Evolutionary conservation across 2,113 vertebrate genomes (phyloP).

Genomic region (Entosphenus tridentatus): DNA sequence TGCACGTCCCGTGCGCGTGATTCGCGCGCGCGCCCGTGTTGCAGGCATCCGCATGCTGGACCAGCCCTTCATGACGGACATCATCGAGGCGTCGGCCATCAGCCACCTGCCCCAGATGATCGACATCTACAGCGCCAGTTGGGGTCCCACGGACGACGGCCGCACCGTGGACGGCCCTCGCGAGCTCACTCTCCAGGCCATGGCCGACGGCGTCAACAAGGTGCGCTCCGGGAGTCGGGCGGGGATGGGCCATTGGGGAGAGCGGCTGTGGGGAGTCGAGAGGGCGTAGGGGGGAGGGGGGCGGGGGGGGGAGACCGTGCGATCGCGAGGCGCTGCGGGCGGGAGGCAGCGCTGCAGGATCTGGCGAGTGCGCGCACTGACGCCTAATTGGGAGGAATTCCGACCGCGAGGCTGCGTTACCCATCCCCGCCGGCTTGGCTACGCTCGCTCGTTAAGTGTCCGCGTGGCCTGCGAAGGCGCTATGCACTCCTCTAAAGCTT

Average conservation of each 20-base stretch:
- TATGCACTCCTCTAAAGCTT: no score
- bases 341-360: no score
- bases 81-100: slow-evolving; percentile 95
- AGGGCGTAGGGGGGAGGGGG: no score
- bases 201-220: slow-evolving; percentile 97
- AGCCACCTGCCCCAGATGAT: slow-evolving; percentile 95
- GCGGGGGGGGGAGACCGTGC: no score
- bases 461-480: no score
- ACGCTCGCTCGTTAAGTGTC: no score
- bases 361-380: no score
- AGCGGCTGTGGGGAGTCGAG: not conserved
- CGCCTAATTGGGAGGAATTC: no score
- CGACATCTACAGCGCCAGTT: slow-evolving; percentile 95
- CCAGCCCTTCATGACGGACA: slow-evolving; percentile 96
- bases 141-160: slow-evolving; percentile 92
- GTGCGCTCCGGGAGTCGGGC: slow-evolving; percentile 19
- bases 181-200: slow-evolving; percentile 80
- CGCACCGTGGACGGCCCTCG: slow-evolving; percentile 96
- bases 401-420: no score
- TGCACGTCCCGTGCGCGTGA: no score
- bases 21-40: not conserved
- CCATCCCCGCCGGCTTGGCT: no score
- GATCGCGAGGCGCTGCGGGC: no score
- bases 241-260: not conserved
- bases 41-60: slow-evolving; percentile 91